Evolutionary conservation across 2,113 vertebrate species (phyloP).

Genomic region (Callocephalon fimbriatum): DNA sequence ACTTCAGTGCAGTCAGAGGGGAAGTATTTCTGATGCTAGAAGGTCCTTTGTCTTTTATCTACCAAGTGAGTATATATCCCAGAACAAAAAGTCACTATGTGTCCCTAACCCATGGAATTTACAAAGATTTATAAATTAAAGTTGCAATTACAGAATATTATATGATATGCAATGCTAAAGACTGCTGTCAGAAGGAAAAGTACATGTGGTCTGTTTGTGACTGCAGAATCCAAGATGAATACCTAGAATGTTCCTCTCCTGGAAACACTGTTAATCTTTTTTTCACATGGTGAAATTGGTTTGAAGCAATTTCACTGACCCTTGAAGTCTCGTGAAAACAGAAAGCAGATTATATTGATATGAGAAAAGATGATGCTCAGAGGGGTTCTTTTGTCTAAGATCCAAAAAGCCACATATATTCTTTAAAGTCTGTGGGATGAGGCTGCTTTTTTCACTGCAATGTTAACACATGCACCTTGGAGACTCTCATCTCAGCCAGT

Average conservation of each 20-base stretch:
- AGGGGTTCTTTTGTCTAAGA: neutral
- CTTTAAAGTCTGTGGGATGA: slow-evolving; percentile 18
- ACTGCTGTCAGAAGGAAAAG: neutral
- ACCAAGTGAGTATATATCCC: neutral
- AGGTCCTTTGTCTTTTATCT: neutral
- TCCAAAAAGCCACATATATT: neutral
- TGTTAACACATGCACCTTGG: slow-evolving; percentile 11
- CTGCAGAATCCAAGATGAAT: neutral
- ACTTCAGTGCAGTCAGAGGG: neutral
- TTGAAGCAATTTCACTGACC: slow-evolving; percentile 45
- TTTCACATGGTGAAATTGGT: slow-evolving; percentile 39
- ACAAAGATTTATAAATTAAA: neutral
- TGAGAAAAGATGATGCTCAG: neutral
- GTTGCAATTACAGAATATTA: neutral
- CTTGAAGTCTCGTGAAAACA: slow-evolving; percentile 50
- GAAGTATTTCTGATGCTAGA: neutral
- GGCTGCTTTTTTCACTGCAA: neutral
- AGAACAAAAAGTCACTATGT: neutral
- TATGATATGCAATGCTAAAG: neutral
- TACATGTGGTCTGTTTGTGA: neutral
- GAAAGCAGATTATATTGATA: slow-evolving; percentile 1
- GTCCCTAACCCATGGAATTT: neutral
- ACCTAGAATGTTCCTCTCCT: slow-evolving; percentile 27
- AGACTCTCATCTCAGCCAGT: slow-evolving; percentile 27
- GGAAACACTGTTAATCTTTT: slow-evolving; percentile 42